A percentile compares a stretch with the other conserved stretches of the same genome.
These are phyloP conservation scores for Borostomias antarcticus DNA, from an alignment of 2,797 vertebrate genomes.

Conservation along the genomic window DNA sequence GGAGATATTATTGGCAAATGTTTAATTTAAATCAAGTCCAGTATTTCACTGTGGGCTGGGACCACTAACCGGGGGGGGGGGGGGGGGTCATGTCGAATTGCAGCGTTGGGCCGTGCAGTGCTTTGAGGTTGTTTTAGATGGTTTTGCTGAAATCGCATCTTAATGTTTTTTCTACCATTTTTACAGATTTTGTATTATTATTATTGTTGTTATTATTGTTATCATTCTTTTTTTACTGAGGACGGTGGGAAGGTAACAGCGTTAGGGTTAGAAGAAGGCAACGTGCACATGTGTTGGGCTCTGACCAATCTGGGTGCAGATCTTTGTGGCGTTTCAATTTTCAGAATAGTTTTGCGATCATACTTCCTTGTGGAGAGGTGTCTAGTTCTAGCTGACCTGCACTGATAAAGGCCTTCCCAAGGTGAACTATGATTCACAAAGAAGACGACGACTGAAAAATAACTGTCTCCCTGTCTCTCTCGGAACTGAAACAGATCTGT, in stretches of 20 bases:
- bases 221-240: slow-evolving; percentile 54
- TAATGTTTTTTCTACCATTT: slow-evolving; percentile 73
- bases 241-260: slow-evolving; percentile 13
- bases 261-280: slow-evolving; percentile 31
- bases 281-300: slow-evolving; percentile 34
- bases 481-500: slow-evolving; percentile 67
- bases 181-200: slow-evolving; percentile 70
- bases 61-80: slow-evolving; percentile 67
- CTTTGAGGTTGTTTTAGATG: slow-evolving; percentile 46
- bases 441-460: slow-evolving; percentile 58
- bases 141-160: slow-evolving; percentile 61
- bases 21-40: too few relatives aligned
- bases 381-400: slow-evolving; percentile 46
- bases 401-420: slow-evolving; percentile 54
- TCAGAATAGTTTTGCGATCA: slow-evolving; percentile 36
- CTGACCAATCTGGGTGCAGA: neutral
- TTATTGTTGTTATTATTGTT: slow-evolving; percentile 46
- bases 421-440: slow-evolving; percentile 60
- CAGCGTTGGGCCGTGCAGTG: slow-evolving; percentile 47
- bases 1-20: slow-evolving; percentile 11
- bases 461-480: slow-evolving; percentile 53
- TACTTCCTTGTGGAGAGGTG: slow-evolving; percentile 43
- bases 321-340: slow-evolving; percentile 12
- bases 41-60: slow-evolving; percentile 76
- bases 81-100: slow-evolving; percentile 22